These are phyloP conservation scores for Dicentrarchus labrax DNA, from an alignment of 2,113 vertebrate genomes.

Conservation along the genomic window DNA sequence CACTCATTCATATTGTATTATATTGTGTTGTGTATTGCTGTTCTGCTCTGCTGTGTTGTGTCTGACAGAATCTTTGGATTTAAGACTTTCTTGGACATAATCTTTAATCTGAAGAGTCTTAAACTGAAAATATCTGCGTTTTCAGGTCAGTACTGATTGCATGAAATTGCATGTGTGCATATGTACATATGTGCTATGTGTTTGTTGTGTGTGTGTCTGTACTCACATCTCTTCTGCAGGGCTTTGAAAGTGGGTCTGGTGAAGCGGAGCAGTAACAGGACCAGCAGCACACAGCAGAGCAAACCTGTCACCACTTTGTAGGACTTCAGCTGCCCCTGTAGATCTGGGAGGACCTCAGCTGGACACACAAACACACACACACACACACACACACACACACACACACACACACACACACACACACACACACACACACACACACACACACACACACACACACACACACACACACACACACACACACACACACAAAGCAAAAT, in stretches of 20 bases:
- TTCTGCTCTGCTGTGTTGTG: not conserved
- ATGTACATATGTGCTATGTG: not conserved
- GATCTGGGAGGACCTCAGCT: not conserved
- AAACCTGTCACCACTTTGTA: conserved; percentile 75
- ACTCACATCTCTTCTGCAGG: conserved; percentile 81
- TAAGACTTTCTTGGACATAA: conserved; percentile 26
- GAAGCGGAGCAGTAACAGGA: conserved; percentile 71
- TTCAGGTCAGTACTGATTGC: conserved; percentile 25
- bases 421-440: conserved; percentile 36
- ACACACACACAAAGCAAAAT: too few species aligned
- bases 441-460: conserved; percentile 38
- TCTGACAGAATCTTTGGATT: conserved; percentile 11
- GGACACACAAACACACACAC: conserved; percentile 34
- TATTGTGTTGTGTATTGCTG: not conserved
- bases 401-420: conserved; percentile 1
- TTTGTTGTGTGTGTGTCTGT: conserved; percentile 25
- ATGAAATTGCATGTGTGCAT: not conserved
- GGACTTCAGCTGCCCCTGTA: conserved; percentile 44
- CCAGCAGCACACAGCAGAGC: conserved; percentile 68
- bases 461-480: conserved; percentile 36
- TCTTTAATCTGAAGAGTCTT: conserved; percentile 45
- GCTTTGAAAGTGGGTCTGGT: conserved; percentile 65
- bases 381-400: conserved; percentile 20
- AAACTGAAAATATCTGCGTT: conserved; percentile 45
- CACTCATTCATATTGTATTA: too few species aligned